phyloP scores from a whole-genome alignment of 1,140 invertebrate species.

The Eriocheir sinensis region DNA sequence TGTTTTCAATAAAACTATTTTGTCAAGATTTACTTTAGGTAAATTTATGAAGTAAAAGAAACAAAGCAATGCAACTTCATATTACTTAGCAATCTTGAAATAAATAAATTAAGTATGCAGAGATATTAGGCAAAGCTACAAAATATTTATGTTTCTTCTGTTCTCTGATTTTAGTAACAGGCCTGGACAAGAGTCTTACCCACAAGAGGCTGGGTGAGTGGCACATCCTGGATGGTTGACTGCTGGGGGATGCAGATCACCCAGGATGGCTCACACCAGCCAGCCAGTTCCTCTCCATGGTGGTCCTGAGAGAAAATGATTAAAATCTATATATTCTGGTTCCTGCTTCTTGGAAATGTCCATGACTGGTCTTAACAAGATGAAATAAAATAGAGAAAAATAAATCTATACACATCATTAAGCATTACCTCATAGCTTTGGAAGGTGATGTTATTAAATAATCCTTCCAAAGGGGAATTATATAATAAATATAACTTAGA shows the following conservation, averaged over 20 bases:
- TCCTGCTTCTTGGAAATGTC: background rate
- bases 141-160: too few species aligned
- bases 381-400: background rate
- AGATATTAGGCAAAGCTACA: too few species aligned
- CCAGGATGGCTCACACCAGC: conserved; percentile 71
- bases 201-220: conserved; percentile 56
- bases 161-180: too few species aligned
- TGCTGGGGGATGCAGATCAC: conserved; percentile 66
- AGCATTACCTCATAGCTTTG: background rate
- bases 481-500: too few species aligned
- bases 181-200: too few species aligned
- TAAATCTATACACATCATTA: background rate
- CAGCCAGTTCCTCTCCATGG: conserved; percentile 57
- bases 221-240: conserved; percentile 41
- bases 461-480: too few species aligned
- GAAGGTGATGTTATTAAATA: background rate
- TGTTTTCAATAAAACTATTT: too few species aligned
- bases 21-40: too few species aligned
- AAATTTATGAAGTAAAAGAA: too few species aligned
- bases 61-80: too few species aligned
- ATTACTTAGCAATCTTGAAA: too few species aligned
- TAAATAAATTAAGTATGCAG: too few species aligned
- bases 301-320: conserved; percentile 45
- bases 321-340: background rate
- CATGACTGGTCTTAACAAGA: background rate